Evolutionary conservation across 1,140 invertebrate genomes (phyloP).

Genomic region (Laupala kohalensis): DNA sequence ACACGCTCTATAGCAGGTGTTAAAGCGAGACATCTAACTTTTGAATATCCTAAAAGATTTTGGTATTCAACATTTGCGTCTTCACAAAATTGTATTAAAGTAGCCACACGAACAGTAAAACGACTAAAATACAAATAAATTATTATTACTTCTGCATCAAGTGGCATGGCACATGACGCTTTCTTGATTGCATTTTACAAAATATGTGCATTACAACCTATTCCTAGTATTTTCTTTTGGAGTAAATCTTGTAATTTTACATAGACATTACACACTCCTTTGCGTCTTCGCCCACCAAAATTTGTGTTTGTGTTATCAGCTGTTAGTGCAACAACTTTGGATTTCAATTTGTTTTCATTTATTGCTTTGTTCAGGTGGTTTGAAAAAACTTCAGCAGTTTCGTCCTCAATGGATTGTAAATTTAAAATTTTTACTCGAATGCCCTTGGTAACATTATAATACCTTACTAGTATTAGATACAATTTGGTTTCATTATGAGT

Average conservation of each 20-base stretch:
- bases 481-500: conserved; percentile 14
- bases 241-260: conserved; percentile 16
- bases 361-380: conserved; percentile 12
- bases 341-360: conserved; percentile 16
- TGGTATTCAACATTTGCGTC: conserved; percentile 8
- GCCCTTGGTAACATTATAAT: conserved; percentile 11
- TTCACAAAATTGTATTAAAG: conserved; percentile 4
- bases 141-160: conserved; percentile 10
- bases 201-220: conserved; percentile 1
- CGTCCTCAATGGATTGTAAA: conserved; percentile 14
- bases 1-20: background rate
- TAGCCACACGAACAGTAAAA: background rate
- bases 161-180: conserved; percentile 11
- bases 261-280: conserved; percentile 14
- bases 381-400: background rate
- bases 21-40: conserved; percentile 5
- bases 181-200: conserved; percentile 3
- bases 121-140: conserved; percentile 12
- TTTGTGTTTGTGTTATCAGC: conserved; percentile 15
- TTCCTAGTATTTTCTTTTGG: conserved; percentile 14
- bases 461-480: conserved; percentile 13
- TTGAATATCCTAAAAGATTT: conserved; percentile 10
- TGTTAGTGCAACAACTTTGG: conserved; percentile 15
- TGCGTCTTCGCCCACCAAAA: conserved; percentile 15
- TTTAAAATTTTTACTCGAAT: conserved; percentile 14